Evolutionary conservation across 2,888 invertebrate species (phyloP), one percentile per base, ranked within the genome.

Genomic region (Parnassius apollo): DNA sequence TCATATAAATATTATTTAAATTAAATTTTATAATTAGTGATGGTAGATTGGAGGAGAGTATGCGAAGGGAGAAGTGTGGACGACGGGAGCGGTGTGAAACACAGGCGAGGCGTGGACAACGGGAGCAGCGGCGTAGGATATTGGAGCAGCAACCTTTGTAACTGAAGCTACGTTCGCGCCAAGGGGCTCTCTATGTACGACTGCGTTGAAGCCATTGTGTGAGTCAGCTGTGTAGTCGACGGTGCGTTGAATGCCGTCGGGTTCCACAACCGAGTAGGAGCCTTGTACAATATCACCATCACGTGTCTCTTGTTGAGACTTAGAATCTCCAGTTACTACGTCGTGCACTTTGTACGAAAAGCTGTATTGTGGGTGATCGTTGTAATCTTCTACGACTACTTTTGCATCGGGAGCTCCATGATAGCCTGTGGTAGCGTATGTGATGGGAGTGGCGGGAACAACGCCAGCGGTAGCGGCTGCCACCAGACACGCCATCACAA

Each of bases 311-410:
- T 81, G 80, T 69, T 88, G 88, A 71, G 76, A 81, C 71, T 89
- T 89, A 56, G 75, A 78, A 72, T 90, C 90, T 13, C 90, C 88
- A 54, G 89, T 88, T 45, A 86, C 68, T 61, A 77, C 74, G 65
- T 89, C 89, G 67, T 88, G 83, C 1, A 90, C 82, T 57, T 86
- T 84, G 68, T 90, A 89, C 2, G 82, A 80, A 73, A 89, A 93
- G 74, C 88, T 91, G 86, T 93, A 93, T 73, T 92, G 92, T 72
- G 64, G 89, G 81, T 73, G 86, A 71, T 52, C 75, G 65, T 81
- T 86, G 79, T 78, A 85, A 74, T 69, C 88, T 76, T 62, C 86
- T 13, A 75, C 72, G n/a, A 51, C 46, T 4, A 35, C 57, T 49
- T 54, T 54, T 48, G 54, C 18, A 9, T 78, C 66, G 2, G 54